These are phyloP conservation scores for Pachyseris speciosa DNA, from an alignment of 64 coral and sea anemone species.

Conservation along the genomic window DNA sequence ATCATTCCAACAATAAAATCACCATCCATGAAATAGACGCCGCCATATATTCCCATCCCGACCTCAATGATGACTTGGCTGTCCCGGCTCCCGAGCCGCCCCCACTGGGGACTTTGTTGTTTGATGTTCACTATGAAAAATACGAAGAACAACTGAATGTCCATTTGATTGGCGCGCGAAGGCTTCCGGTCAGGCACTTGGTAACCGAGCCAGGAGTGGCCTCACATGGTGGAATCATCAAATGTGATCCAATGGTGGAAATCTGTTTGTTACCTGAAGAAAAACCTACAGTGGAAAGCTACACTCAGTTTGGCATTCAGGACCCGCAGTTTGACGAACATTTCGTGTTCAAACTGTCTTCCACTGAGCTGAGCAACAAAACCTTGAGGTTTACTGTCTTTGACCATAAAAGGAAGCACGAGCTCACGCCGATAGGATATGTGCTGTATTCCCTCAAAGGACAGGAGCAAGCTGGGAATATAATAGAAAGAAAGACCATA, in stretches of 20 bases:
- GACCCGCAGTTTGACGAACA: conserved; percentile 77
- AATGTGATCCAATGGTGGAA: conserved; percentile 53
- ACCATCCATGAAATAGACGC: conserved; percentile 56
- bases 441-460: conserved; percentile 75
- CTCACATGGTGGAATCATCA: conserved; percentile 42
- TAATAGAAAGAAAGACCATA: conserved; percentile 9
- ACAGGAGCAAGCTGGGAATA: conserved; percentile 31
- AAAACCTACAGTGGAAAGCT: conserved; percentile 75
- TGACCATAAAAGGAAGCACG: conserved; percentile 67
- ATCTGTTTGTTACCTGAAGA: conserved; percentile 83
- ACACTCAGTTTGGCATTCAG: conserved; percentile 28
- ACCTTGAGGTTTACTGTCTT: conserved; percentile 71
- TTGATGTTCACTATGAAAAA: conserved; percentile 65
- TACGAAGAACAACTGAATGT: conserved; percentile 76
- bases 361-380: conserved; percentile 68
- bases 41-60: conserved; percentile 54
- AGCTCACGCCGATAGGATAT: conserved; percentile 76
- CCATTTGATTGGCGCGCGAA: conserved; percentile 59
- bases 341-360: conserved; percentile 68
- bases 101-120: conserved; percentile 65
- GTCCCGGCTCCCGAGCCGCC: conserved; percentile 32
- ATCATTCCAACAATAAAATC: conserved; percentile 4
- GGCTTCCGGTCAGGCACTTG: conserved; percentile 80
- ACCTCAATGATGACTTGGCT: neutral
- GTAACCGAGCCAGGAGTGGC: conserved; percentile 63